phyloP scores from a whole-genome alignment of 2,888 invertebrate genomes.

The Tipula vernalis region DNA sequence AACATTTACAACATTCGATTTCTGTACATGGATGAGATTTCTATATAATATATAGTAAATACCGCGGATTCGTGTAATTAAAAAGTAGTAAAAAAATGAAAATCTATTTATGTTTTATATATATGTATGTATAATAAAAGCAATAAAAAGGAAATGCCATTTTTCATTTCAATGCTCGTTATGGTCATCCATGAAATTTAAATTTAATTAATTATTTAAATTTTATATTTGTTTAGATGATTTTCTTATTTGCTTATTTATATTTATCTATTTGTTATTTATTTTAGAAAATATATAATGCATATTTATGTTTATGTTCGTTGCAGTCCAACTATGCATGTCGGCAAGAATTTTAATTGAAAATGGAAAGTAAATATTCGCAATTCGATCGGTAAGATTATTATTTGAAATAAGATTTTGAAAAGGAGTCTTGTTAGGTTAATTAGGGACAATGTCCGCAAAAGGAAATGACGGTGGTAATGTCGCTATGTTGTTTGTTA shows the following conservation, averaged over 20 bases:
- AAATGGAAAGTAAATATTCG: background rate
- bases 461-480: no score
- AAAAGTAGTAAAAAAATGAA: background rate
- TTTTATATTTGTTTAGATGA: background rate
- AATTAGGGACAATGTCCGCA: background rate
- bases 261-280: background rate
- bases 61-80: background rate
- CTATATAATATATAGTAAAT: background rate
- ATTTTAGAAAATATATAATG: background rate
- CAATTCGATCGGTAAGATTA: background rate
- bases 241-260: background rate
- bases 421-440: background rate
- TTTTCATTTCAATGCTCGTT: background rate
- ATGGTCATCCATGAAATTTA: conserved; percentile 4
- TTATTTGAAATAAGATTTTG: background rate
- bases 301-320: background rate
- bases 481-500: no score
- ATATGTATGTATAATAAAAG: background rate
- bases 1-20: background rate
- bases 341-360: background rate
- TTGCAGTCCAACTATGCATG: background rate
- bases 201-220: conserved; percentile 4
- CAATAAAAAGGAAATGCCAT: background rate
- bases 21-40: background rate
- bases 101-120: background rate